Evolutionary conservation across 2,113 vertebrate species (phyloP), one percentile per base, ranked within the genome.

Genomic region (Coracopsis vasa): DNA sequence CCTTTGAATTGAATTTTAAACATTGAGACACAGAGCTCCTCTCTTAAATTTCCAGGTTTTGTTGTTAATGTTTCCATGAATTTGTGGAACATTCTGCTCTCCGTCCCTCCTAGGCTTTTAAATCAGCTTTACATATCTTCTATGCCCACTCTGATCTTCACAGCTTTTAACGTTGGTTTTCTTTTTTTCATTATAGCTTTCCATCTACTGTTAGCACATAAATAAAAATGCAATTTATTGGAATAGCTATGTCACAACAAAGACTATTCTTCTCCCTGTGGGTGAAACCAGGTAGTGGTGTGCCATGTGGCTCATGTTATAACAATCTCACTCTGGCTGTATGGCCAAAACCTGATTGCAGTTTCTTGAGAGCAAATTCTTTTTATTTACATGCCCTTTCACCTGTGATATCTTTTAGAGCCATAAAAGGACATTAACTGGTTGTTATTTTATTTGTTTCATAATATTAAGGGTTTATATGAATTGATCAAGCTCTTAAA

Each of bases 301-400:
- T 60, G 71, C 88, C 54, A 27, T 33, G 25, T 73, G 83, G 50
- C 44, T 95, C 16, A 7, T 7, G 33, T 80, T 85, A 56, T 41
- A 84, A 58, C 44, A 85, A 67, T 87, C 66, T 75, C 42, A 48
- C 61, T 84, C 41, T 54, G 35, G 6, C 17, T 77, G 29, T 50
- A 54, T 44, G 42, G 11, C 31, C 78, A 79, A 51, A 95, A 87
- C 10, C 9, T 85, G 91, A 69, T 53, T 0, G 6, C 24, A 72
- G 65, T 23, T 16, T 85, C 92, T 75, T 85, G 71, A 95, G 41
- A 93, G 44, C 48, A 92, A 86, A 90, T 86, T 85, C 62, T 58
- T 88, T 50, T 85, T 93, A 88, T 90, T 97, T 95, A 93, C 94
- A 70, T 80, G 50, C 85, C 51, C 16, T 85, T 95, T 95, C 66